A percentile compares a stretch with the other conserved stretches of the same genome.
Evolutionary conservation across 2,888 invertebrate genomes (phyloP).

Genomic region (Cryptus viduatorius): DNA sequence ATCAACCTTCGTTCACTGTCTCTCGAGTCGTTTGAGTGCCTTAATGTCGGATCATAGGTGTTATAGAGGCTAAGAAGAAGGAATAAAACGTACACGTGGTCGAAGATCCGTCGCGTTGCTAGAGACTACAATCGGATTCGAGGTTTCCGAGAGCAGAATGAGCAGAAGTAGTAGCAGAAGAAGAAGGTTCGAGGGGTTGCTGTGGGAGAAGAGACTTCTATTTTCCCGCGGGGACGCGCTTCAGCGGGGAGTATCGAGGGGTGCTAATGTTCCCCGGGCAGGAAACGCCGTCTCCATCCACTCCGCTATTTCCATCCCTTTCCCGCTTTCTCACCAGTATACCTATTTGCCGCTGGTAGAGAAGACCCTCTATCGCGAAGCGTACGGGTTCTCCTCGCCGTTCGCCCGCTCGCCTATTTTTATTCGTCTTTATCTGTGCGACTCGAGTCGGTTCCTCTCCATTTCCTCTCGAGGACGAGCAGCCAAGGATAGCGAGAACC

Average conservation of each 20-base stretch:
- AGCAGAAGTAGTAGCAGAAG: constrained; percentile 58
- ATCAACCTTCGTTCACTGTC: not conserved
- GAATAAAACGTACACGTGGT: not conserved
- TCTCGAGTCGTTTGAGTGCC: not conserved
- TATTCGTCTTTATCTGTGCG: constrained; percentile 85
- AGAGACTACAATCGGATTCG: constrained; percentile 48
- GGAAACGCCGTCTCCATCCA: constrained; percentile 84
- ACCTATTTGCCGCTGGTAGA: constrained; percentile 19
- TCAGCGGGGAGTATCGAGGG: constrained; percentile 80
- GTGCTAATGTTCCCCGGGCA: constrained; percentile 85
- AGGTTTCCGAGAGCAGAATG: constrained; percentile 44
- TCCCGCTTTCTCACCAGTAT: constrained; percentile 39
- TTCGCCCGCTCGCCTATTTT: constrained; percentile 82
- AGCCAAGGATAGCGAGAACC: constrained; percentile 56
- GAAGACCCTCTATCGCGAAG: constrained; percentile 43
- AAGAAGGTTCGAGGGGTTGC: constrained; percentile 61
- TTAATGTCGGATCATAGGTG: not conserved
- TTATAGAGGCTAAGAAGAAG: constrained; percentile 2
- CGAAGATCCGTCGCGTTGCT: constrained; percentile 20
- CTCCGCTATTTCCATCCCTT: constrained; percentile 70
- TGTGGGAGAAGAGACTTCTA: constrained; percentile 55
- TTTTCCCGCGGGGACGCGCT: constrained; percentile 65
- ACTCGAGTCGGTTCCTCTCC: constrained; percentile 85
- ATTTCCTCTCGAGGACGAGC: constrained; percentile 83
- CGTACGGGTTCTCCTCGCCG: constrained; percentile 26